These are phyloP conservation scores for Lynx canadensis DNA, from an alignment of 2,113 vertebrate genomes.

Conservation along the genomic window DNA sequence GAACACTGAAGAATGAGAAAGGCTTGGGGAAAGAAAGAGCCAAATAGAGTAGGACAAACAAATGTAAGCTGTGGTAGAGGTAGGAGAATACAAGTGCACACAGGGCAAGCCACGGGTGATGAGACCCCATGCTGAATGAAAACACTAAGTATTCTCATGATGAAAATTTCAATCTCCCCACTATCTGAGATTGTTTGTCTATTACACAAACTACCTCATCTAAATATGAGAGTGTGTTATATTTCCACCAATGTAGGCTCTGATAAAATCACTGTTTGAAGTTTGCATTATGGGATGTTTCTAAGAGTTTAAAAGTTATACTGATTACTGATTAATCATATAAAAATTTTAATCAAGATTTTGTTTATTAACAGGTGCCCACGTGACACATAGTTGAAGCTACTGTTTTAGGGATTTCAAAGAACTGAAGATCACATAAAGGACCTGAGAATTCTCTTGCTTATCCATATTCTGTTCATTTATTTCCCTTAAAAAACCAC, in stretches of 20 bases:
- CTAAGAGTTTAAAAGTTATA: background rate
- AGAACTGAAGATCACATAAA: background rate
- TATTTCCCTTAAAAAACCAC: background rate
- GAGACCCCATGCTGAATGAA: background rate
- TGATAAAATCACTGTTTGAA: background rate
- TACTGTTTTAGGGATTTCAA: background rate
- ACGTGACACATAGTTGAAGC: background rate
- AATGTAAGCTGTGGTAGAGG: background rate
- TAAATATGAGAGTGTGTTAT: background rate
- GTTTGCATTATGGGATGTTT: background rate
- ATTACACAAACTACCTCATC: background rate
- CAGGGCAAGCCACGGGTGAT: too few species aligned
- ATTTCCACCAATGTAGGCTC: background rate
- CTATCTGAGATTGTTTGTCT: background rate
- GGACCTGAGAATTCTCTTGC: background rate
- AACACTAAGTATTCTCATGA: background rate
- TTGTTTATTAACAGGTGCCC: background rate
- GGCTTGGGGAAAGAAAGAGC: background rate
- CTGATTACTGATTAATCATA: background rate
- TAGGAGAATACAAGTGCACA: background rate
- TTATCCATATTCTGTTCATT: background rate
- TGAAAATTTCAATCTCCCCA: background rate
- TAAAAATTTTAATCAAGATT: background rate
- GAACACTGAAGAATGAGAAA: background rate
- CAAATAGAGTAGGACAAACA: background rate